Conservation (phyloP, 2,113 vertebrate species). For the Procavia capensis region DNA sequence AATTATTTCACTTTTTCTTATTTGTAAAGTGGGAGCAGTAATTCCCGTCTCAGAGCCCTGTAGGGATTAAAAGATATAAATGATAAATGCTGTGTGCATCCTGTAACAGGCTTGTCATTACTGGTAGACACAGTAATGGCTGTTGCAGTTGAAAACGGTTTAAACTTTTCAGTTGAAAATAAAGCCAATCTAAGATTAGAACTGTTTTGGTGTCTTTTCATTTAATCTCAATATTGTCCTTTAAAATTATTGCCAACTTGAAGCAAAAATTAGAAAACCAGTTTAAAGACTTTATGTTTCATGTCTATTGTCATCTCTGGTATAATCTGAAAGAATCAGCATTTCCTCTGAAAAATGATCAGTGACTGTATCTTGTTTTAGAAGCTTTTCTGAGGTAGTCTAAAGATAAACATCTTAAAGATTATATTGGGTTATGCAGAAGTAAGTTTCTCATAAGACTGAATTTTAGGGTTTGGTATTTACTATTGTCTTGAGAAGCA, state of each 20-base stretch:
- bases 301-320: not conserved
- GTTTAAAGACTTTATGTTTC: constrained; percentile 42
- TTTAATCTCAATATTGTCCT: constrained; percentile 61
- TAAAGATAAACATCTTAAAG: constrained; percentile 62
- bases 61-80: constrained; percentile 15
- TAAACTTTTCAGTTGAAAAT: constrained; percentile 16
- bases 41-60: not conserved
- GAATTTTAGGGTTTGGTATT: constrained; percentile 9
- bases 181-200: constrained; percentile 48
- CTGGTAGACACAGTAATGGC: not conserved
- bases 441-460: constrained; percentile 48
- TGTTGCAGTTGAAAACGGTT: not conserved
- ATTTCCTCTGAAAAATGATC: constrained; percentile 58
- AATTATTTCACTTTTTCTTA: constrained; percentile 18
- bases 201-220: constrained; percentile 38
- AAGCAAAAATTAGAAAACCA: constrained; percentile 52
- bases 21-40: not conserved
- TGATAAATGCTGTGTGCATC: not conserved
- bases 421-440: constrained; percentile 2
- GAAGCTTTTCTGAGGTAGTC: constrained; percentile 5
- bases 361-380: constrained; percentile 12
- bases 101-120: not conserved
- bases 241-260: constrained; percentile 70
- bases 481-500: not conserved
- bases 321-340: constrained; percentile 34